Conservation (phyloP, 1,140 invertebrate species). For the Caenorhabditis remanei region DNA sequence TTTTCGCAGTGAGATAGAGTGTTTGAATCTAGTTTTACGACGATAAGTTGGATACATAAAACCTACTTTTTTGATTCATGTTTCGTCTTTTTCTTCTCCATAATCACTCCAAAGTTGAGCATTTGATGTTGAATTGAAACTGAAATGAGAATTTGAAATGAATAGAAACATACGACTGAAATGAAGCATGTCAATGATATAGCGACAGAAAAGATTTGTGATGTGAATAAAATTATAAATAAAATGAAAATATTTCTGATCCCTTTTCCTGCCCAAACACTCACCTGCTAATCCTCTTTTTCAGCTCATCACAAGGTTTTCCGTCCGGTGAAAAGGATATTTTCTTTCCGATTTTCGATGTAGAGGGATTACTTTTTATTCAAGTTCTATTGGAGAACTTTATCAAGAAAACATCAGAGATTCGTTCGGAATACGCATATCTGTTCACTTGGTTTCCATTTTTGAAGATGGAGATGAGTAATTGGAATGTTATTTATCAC, state of each 20-base stretch:
- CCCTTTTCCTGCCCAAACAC: constrained; percentile 12
- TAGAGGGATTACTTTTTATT: not conserved
- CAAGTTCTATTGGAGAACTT: not conserved
- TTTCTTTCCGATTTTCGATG: constrained; percentile 25
- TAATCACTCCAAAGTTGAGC: constrained; percentile 37
- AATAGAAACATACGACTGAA: not conserved
- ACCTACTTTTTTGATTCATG: constrained; percentile 34
- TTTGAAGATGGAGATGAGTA: too few species aligned
- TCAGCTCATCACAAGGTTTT: constrained; percentile 38
- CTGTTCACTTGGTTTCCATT: too few species aligned
- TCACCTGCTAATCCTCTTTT: constrained; percentile 35
- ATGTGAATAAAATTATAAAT: constrained; percentile 52
- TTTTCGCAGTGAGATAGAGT: constrained; percentile 4
- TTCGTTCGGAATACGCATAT: too few species aligned
- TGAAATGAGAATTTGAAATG: not conserved
- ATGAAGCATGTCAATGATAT: not conserved
- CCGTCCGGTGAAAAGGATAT: not conserved
- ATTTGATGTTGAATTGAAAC: constrained; percentile 12
- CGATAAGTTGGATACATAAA: not conserved
- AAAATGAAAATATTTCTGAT: constrained; percentile 43
- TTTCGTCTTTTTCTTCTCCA: constrained; percentile 11
- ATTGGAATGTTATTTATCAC: too few species aligned
- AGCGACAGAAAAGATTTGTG: constrained; percentile 35
- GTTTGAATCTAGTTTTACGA: constrained; percentile 7
- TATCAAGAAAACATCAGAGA: too few species aligned